These are phyloP conservation scores for Temnopleurus reevesii DNA, from an alignment of 53 echinoderm and acorn worm genomes.

Conservation along the genomic window DNA sequence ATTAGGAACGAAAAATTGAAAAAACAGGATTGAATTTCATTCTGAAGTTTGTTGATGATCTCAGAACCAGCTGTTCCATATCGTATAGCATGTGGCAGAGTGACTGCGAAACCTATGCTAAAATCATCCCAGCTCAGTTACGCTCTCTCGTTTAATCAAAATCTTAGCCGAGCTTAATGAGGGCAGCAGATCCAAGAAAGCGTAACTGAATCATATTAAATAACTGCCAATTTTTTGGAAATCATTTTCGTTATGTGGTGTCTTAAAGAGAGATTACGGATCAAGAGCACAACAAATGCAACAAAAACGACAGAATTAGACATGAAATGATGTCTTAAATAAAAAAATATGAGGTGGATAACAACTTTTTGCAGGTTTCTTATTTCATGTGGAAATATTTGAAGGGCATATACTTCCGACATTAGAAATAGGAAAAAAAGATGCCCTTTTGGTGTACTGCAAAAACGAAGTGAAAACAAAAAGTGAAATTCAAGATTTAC, in stretches of 20 bases:
- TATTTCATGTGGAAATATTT: background rate
- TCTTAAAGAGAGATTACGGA: constrained; percentile 35
- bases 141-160: constrained; percentile 62
- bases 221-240: constrained; percentile 60
- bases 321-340: background rate
- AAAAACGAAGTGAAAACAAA: background rate
- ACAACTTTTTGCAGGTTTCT: background rate
- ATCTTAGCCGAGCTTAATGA: constrained; percentile 51
- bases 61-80: constrained; percentile 6
- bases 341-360: background rate
- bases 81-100: constrained; percentile 29
- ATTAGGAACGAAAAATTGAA: background rate
- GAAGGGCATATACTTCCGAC: background rate
- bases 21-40: constrained; percentile 38
- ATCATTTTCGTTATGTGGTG: constrained; percentile 33
- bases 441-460: background rate
- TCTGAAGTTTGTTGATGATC: constrained; percentile 41
- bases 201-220: constrained; percentile 63
- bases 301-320: background rate
- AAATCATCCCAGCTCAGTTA: constrained; percentile 49
- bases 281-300: too few relatives aligned
- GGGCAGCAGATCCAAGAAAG: constrained; percentile 24
- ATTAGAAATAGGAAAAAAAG: background rate
- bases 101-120: background rate
- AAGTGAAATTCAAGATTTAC: background rate